phyloP scores from a whole-genome alignment of 2,888 invertebrate species.

The Spialia ferax region DNA sequence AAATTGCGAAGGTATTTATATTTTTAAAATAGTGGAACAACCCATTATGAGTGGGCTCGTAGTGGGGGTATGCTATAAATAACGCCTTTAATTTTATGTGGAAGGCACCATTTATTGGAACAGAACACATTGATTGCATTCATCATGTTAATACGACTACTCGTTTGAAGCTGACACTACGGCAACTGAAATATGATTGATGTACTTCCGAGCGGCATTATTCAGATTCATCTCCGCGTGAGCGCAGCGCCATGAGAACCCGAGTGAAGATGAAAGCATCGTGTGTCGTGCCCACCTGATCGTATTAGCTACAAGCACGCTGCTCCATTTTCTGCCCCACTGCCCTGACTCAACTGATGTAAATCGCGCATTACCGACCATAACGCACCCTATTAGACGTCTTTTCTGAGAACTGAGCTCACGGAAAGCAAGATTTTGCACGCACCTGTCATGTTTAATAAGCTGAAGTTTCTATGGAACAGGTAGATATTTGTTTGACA shows the following conservation, averaged over 20 bases:
- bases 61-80: too few species aligned
- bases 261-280: slow-evolving; percentile 83
- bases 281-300: slow-evolving; percentile 81
- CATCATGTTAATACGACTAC: not conserved
- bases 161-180: slow-evolving; percentile 1
- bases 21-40: too few species aligned
- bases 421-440: not conserved
- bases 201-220: slow-evolving; percentile 38
- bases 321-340: slow-evolving; percentile 79
- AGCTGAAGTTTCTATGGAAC: not conserved
- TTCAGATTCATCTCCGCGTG: slow-evolving; percentile 50
- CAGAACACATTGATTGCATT: not conserved
- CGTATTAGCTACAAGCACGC: slow-evolving; percentile 82
- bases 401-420: slow-evolving; percentile 50
- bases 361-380: slow-evolving; percentile 72
- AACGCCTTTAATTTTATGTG: too few species aligned
- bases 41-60: too few species aligned
- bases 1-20: too few species aligned
- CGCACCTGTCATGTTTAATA: not conserved
- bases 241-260: slow-evolving; percentile 62
- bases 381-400: slow-evolving; percentile 73
- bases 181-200: slow-evolving; percentile 30
- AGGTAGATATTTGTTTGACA: not conserved
- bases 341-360: slow-evolving; percentile 78
- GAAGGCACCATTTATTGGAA: not conserved